A percentile compares a stretch with the other conserved stretches of the same genome.
phyloP scores from a whole-genome alignment of 2,888 invertebrate genomes.

The Dasysyrphus albostriatus region DNA sequence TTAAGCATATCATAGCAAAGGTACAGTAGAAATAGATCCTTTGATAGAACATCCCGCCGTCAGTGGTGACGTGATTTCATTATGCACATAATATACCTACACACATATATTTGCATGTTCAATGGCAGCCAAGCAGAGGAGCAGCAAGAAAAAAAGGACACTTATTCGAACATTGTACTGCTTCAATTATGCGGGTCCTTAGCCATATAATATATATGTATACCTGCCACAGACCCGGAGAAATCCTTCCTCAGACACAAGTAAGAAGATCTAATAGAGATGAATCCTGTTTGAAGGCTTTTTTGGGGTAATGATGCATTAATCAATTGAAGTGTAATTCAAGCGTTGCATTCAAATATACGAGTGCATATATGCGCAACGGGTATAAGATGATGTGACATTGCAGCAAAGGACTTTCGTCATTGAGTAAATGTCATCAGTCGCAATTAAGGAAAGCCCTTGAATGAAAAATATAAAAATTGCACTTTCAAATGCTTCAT shows the following conservation, averaged over 20 bases:
- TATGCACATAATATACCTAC: constrained; percentile 29
- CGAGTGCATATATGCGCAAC: neutral
- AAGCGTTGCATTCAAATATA: constrained; percentile 15
- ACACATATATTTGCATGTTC: constrained; percentile 45
- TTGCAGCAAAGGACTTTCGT: constrained; percentile 31
- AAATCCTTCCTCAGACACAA: constrained; percentile 40
- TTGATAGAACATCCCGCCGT: constrained; percentile 27
- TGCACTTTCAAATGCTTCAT: constrained; percentile 9
- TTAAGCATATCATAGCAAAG: neutral
- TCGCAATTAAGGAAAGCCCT: constrained; percentile 39
- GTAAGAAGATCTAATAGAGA: constrained; percentile 42
- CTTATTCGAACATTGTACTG: constrained; percentile 68
- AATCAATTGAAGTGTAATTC: constrained; percentile 58
- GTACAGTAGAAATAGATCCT: constrained; percentile 22
- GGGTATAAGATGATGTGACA: constrained; percentile 15
- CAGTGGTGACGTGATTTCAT: constrained; percentile 30
- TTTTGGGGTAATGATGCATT: constrained; percentile 58
- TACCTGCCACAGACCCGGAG: constrained; percentile 33
- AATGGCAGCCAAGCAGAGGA: constrained; percentile 37
- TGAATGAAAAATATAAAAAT: constrained; percentile 26
- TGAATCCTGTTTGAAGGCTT: constrained; percentile 42
- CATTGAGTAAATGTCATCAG: constrained; percentile 51
- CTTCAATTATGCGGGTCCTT: constrained; percentile 59
- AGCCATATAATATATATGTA: neutral
- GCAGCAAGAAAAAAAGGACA: constrained; percentile 34